Conservation (phyloP, 30 jellyfish, hydroid and myxozoan genomes). For the Clytia hemisphaerica region DNA sequence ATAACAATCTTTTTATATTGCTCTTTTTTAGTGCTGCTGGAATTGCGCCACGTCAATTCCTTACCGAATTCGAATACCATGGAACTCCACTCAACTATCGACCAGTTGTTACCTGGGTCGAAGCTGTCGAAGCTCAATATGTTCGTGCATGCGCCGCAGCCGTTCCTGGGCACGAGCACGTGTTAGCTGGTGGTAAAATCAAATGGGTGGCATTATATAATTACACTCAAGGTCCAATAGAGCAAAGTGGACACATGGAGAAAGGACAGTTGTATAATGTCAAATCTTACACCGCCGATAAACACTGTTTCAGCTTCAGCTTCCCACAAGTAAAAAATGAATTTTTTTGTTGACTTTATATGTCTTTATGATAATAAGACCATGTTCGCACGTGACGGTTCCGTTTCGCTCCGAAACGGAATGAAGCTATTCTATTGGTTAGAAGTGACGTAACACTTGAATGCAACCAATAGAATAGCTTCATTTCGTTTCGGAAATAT, state of each 20-base stretch:
- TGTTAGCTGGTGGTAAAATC: conserved; percentile 4
- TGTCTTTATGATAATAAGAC: too few species aligned
- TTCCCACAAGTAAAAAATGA: background rate
- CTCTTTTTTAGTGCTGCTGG: background rate
- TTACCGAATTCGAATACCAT: conserved; percentile 6
- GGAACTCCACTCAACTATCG: background rate
- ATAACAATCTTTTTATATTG: background rate
- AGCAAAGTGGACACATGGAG: conserved; percentile 2
- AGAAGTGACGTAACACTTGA: too few species aligned
- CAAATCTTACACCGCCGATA: background rate
- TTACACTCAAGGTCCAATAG: conserved; percentile 5
- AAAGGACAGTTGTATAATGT: background rate
- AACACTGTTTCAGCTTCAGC: background rate
- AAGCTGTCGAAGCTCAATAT: background rate
- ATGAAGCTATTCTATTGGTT: too few species aligned
- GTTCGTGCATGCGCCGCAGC: conserved; percentile 6
- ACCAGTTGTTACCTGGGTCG: conserved; percentile 9
- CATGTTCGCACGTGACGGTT: too few species aligned
- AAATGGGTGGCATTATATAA: conserved; percentile 7
- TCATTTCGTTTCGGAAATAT: too few species aligned
- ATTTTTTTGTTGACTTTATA: background rate
- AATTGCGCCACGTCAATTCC: background rate
- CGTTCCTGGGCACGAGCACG: background rate
- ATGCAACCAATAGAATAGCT: too few species aligned
- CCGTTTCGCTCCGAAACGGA: too few species aligned